Evolutionary conservation across 2,113 vertebrate species (phyloP), one percentile per base, ranked within the genome.

Genomic region (Pseudopodoces humilis): DNA sequence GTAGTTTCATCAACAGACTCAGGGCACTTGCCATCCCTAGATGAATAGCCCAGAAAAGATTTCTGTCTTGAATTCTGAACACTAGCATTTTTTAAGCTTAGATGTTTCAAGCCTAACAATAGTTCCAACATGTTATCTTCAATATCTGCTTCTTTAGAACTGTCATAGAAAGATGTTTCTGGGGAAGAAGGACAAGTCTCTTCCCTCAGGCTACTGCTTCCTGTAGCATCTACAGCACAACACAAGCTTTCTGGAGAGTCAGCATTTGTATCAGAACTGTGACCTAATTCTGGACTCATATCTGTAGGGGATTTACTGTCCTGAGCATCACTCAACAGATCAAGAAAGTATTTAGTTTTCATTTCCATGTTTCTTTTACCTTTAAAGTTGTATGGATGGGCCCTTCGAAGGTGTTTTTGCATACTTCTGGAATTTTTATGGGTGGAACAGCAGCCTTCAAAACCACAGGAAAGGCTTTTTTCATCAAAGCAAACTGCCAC

Each of bases 401-500:
- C 98, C 92, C 98, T 98, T 95, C 98, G 98, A 47, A 99, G 97
- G 94, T 99, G 99, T 77, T 98, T 98, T 86, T 99, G 98, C 78
- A 99, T 97, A 44, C 99, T 98, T 96, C 96, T 98, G 88, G 98
- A 98, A 79, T 98, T 98, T 95, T 98, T 98, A 95, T 99, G 99
- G 0, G 97, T 98, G 91, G 98, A 98, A 69, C 98, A 98, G 94
- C 98, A 99, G 94, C 98, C 98, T 96, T 99, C 98, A 92, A 99
- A 99, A 52, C 98, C 98, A 96, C 99, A 99, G 31, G 98, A 98
- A 90, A 99, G 98, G 17, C 96, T 99, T 90, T 98, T 98, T 20
- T 98, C 99, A 93, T 99, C 98, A 86, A 99, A 99, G 96, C 98
- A 99, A 86, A 99, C 98, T 39, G 99, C 98, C 79, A 98, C 97